A percentile compares a stretch with the other conserved stretches of the same genome.
Conservation (phyloP, 1,140 invertebrate genomes). For the Palaemon carinicauda region DNA sequence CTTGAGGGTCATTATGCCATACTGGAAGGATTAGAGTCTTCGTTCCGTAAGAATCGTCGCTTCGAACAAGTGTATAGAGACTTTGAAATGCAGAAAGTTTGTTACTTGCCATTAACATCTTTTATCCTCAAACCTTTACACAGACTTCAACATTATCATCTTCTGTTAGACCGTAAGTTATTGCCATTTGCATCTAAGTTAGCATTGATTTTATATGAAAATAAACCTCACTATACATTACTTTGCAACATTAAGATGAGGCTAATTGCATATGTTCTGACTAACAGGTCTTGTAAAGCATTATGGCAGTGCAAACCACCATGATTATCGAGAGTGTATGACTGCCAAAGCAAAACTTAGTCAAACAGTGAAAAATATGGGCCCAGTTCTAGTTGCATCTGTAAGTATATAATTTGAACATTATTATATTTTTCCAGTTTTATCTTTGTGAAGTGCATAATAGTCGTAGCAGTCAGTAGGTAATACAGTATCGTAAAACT, state of each 20-base stretch:
- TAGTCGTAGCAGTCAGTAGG: not conserved
- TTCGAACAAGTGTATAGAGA: conserved; percentile 84
- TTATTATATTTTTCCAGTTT: no score
- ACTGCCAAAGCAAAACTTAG: conserved; percentile 52
- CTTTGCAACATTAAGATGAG: no score
- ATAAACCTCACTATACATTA: not conserved
- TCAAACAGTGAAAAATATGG: conserved; percentile 35
- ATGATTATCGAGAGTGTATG: conserved; percentile 53
- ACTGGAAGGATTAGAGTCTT: conserved; percentile 78
- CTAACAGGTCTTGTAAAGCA: conserved; percentile 35
- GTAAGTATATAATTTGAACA: conserved; percentile 20
- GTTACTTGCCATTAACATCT: conserved; percentile 85
- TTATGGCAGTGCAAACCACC: conserved; percentile 47
- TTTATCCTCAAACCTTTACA: conserved; percentile 90
- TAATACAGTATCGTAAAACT: not conserved
- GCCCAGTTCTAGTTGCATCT: conserved; percentile 21
- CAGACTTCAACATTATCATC: conserved; percentile 85
- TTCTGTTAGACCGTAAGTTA: conserved; percentile 81
- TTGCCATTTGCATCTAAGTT: not conserved
- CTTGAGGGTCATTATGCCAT: conserved; percentile 79
- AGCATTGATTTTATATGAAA: not conserved
- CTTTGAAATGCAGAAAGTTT: conserved; percentile 86
- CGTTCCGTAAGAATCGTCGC: conserved; percentile 74
- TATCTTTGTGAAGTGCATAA: not conserved
- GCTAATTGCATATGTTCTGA: not conserved